A percentile compares a stretch with the other conserved stretches of the same genome.
Conservation (phyloP, 2,888 invertebrate species). For the Eucera pruinosa region DNA sequence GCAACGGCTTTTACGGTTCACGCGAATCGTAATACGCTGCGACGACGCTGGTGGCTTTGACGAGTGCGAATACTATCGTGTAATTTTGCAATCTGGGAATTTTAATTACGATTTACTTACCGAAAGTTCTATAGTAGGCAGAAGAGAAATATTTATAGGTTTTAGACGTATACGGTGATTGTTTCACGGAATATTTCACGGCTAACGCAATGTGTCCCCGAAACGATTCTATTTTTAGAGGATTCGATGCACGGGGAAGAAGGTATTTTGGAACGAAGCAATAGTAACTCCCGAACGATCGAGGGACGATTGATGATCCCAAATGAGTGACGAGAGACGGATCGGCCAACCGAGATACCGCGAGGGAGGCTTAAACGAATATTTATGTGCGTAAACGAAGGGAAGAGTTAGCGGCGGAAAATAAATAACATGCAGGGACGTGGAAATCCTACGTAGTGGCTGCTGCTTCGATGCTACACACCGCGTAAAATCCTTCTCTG, state of each 20-base stretch:
- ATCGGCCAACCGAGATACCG: constrained; percentile 64
- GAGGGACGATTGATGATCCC: constrained; percentile 69
- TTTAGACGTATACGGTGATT: neutral
- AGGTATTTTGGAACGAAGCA: constrained; percentile 45
- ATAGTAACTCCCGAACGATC: constrained; percentile 61
- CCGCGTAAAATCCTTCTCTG: constrained; percentile 66
- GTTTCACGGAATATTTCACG: constrained; percentile 1
- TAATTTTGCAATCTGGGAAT: neutral
- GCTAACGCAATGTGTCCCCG: constrained; percentile 45
- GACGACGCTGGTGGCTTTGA: constrained; percentile 8
- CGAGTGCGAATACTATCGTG: no score
- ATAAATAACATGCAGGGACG: constrained; percentile 66
- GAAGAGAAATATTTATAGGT: neutral
- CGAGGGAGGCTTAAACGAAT: constrained; percentile 71
- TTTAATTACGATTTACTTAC: no score
- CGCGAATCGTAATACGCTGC: constrained; percentile 11
- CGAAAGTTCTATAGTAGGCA: no score
- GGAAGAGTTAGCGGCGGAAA: constrained; percentile 69
- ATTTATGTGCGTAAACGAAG: constrained; percentile 73
- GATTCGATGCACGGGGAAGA: neutral
- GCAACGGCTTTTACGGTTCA: constrained; percentile 8
- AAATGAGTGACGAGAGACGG: constrained; percentile 72
- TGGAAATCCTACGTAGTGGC: constrained; percentile 64
- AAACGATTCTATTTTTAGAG: constrained; percentile 46
- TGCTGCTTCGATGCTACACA: constrained; percentile 45